Evolutionary conservation across 1,140 invertebrate genomes (phyloP), one percentile per base, ranked within the genome.

Genomic region (Colletes gigas): DNA sequence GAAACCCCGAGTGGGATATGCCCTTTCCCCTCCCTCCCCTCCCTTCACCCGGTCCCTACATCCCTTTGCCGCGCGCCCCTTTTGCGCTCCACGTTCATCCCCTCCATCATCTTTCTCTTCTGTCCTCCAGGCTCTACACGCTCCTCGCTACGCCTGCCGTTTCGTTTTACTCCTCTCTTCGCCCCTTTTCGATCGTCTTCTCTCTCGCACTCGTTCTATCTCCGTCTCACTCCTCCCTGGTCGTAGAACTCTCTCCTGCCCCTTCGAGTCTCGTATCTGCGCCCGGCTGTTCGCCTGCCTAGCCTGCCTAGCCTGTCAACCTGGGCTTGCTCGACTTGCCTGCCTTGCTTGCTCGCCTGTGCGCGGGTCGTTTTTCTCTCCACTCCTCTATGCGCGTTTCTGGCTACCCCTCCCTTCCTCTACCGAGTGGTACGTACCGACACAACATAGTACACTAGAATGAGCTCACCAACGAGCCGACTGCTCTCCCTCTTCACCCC

Each of bases 1-100:
- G 62, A 80, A 83, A 66, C 65, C 72, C 70, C 76, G 62, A 74
- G 78, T 83, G 82, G 85, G 85, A 77, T 72, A 71, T 88, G 86
- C 86, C 86, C 86, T 87, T 88, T 87, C 78, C 71, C 69, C 77
- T 67, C 70, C 19, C 17, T 44, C 12, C 15, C 62, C 60, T 47
- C 78, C 59, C 68, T 30, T 9, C 47, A 14, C 44, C 68, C n/a
- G 30, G 39, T 63, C 50, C 74, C 70, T 68, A 21, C 62, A 50
- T 76, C 85, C 84, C 85, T 86, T 87, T 54, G 70, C 76, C 75
- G 63, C 68, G 72, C 72, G 50, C 71, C 68, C 80, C 82, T 73
- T 81, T 47, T 15, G 12, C 60, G 12, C 50, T 30, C 68, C 55
- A 14, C 4, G 12, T 54, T 44, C n/a, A 44, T 6, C 67, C 84